phyloP scores from a whole-genome alignment of 92 coral and sea anemone species.

The Nematostella vectensis region DNA sequence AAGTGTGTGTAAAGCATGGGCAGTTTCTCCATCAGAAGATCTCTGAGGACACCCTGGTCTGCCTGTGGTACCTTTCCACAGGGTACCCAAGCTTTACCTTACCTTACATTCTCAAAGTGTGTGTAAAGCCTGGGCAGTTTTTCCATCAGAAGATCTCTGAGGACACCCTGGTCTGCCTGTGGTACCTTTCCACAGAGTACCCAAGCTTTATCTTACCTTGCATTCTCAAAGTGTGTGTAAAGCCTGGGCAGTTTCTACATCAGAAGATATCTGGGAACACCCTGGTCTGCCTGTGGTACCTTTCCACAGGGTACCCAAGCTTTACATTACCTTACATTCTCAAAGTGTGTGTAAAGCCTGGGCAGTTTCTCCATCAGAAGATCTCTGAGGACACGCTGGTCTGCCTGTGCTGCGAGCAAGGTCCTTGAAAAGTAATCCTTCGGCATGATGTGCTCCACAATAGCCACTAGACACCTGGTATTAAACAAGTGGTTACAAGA shows the following conservation, averaged over 20 bases:
- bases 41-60: conserved; percentile 88
- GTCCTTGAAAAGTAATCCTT: conserved; percentile 83
- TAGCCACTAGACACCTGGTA: conserved; percentile 84
- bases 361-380: conserved; percentile 81
- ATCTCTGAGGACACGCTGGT: conserved; percentile 87
- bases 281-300: conserved; percentile 94
- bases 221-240: conserved; percentile 65
- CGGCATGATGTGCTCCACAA: conserved; percentile 85
- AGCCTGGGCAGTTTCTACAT: conserved; percentile 82
- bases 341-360: conserved; percentile 72
- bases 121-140: conserved; percentile 75
- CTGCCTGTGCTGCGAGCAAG: conserved; percentile 87
- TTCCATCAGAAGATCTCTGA: conserved; percentile 76
- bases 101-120: conserved; percentile 80
- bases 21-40: conserved; percentile 71
- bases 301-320: too few relatives aligned
- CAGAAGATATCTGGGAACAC: conserved; percentile 78
- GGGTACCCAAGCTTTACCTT: too few relatives aligned
- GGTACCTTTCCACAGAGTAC: too few relatives aligned
- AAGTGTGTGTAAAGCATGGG: conserved; percentile 79
- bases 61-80: too few relatives aligned
- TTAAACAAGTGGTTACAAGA: too few relatives aligned
- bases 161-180: conserved; percentile 90
- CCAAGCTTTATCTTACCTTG: too few relatives aligned
- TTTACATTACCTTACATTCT: conserved; percentile 55